Conservation (phyloP, 2,888 invertebrate genomes). For the Zygothrica quintamaculata region DNA sequence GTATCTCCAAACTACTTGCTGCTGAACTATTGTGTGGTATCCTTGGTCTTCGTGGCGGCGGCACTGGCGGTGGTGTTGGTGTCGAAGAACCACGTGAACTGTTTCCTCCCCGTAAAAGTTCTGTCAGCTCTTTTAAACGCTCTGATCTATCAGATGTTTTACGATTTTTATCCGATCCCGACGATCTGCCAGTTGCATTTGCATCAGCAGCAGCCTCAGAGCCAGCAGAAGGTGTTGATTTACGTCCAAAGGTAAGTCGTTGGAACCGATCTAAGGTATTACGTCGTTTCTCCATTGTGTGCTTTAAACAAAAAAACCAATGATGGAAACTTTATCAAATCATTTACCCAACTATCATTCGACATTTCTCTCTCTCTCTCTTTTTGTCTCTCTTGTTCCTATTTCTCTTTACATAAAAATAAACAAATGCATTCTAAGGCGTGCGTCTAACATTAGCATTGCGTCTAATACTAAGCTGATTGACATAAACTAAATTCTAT, state of each 20-base stretch:
- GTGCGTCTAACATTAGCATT: conserved; percentile 39
- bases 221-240: conserved; percentile 72
- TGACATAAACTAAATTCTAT: background rate
- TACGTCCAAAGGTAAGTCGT: conserved; percentile 89
- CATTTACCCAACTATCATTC: conserved; percentile 1
- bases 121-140: conserved; percentile 90
- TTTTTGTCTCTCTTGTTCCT: background rate
- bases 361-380: conserved; percentile 4
- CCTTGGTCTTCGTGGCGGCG: conserved; percentile 86
- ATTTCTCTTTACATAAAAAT: conserved; percentile 37
- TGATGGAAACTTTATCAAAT: conserved; percentile 11
- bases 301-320: conserved; percentile 61
- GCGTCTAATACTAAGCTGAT: conserved; percentile 1
- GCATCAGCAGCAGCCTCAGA: conserved; percentile 36
- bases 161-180: conserved; percentile 68
- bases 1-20: conserved; percentile 85
- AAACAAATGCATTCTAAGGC: conserved; percentile 49
- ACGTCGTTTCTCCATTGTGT: conserved; percentile 84
- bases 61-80: conserved; percentile 86
- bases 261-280: conserved; percentile 93
- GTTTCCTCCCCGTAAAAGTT: conserved; percentile 88
- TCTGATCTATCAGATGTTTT: conserved; percentile 88
- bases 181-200: conserved; percentile 21
- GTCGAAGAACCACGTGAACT: conserved; percentile 85
- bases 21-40: conserved; percentile 69